Evolutionary conservation across 1,140 invertebrate genomes (phyloP).

Genomic region (Drosophila virilis): DNA sequence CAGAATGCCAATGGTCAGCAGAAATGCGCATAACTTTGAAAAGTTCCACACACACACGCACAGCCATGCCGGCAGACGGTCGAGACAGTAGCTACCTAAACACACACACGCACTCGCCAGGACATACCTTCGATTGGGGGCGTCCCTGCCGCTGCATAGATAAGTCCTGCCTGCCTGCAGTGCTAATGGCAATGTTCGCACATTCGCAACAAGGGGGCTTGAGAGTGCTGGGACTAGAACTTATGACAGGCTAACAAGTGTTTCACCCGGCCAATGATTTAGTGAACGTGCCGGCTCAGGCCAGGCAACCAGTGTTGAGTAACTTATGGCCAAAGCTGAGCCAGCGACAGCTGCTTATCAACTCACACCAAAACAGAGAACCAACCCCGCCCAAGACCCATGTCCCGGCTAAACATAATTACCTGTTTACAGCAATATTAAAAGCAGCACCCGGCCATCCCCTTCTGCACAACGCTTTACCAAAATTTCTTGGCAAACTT

Average conservation of each 20-base stretch:
- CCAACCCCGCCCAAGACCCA: neutral
- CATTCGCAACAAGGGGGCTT: slow-evolving; percentile 33
- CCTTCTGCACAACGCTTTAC: slow-evolving; percentile 12
- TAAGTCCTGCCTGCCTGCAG: slow-evolving; percentile 45
- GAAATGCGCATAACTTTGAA: slow-evolving; percentile 79
- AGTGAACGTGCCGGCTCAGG: slow-evolving; percentile 7
- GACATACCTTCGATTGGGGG: slow-evolving; percentile 27
- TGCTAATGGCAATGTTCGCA: slow-evolving; percentile 72
- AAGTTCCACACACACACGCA: slow-evolving; percentile 50
- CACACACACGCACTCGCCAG: slow-evolving; percentile 32
- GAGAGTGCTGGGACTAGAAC: slow-evolving; percentile 4
- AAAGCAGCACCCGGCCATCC: slow-evolving; percentile 27
- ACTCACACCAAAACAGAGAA: neutral
- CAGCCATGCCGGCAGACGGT: slow-evolving; percentile 56
- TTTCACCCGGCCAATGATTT: slow-evolving; percentile 57
- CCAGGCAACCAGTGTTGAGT: slow-evolving; percentile 24
- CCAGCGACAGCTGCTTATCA: slow-evolving; percentile 55
- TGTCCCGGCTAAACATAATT: slow-evolving; percentile 47
- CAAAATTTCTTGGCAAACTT: slow-evolving; percentile 71
- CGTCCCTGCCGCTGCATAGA: slow-evolving; percentile 46
- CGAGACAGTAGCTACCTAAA: slow-evolving; percentile 37
- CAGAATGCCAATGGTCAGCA: slow-evolving; percentile 81
- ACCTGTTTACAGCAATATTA: slow-evolving; percentile 77
- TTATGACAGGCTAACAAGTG: slow-evolving; percentile 61
- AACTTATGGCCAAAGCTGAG: slow-evolving; percentile 31